Conservation (phyloP, 2,797 vertebrate genomes). For the Saxicola maurus region DNA sequence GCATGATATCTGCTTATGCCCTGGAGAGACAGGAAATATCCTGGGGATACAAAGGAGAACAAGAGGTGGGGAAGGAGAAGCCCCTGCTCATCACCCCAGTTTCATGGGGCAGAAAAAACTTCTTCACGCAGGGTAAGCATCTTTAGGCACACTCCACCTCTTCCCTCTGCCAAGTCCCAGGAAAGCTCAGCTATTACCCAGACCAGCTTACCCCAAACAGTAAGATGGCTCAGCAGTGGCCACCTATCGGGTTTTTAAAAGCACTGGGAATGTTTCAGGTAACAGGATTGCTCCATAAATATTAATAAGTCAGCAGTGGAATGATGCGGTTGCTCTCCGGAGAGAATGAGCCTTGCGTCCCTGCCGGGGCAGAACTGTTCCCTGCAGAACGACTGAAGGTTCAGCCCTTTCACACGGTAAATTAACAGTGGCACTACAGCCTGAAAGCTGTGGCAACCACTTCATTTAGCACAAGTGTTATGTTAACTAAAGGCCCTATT, state of each 20-base stretch:
- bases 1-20: not conserved
- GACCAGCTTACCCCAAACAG: not conserved
- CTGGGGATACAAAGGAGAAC: not conserved
- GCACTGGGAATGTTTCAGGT: not conserved
- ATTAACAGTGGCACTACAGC: slow-evolving; percentile 41
- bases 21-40: not conserved
- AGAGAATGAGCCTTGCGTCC: not conserved
- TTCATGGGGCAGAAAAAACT: not conserved
- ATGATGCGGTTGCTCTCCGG: not conserved
- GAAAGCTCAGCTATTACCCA: not conserved
- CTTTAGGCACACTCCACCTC: not conserved
- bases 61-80: not conserved
- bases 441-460: slow-evolving; percentile 62
- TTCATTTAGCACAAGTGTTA: slow-evolving; percentile 68
- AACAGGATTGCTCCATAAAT: not conserved
- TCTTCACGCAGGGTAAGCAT: not conserved
- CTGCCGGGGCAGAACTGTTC: not conserved
- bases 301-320: not conserved
- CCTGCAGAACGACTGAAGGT: not conserved
- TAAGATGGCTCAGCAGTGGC: not conserved
- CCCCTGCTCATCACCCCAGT: not conserved
- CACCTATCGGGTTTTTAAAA: not conserved
- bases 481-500: slow-evolving; percentile 58
- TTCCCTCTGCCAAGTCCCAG: not conserved
- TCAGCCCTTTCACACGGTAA: slow-evolving; percentile 53